Base-by-base conservation (phyloP, 1,140 invertebrate species). In the Drosophila burlai region DNA sequence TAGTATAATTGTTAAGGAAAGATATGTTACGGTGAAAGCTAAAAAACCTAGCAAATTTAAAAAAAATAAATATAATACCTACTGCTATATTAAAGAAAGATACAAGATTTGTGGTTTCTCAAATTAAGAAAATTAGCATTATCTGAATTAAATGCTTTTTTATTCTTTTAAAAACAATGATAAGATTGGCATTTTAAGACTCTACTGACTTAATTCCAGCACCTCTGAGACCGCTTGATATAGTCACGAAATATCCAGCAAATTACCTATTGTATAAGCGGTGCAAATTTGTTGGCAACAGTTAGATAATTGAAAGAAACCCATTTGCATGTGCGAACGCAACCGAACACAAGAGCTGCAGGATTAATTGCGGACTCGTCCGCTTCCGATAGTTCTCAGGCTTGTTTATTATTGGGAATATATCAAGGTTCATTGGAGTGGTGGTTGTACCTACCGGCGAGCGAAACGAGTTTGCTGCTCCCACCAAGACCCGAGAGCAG, bases 321-420 rank as follows among this genome's bases (percentile, higher is more conserved):
- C 47, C 67, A 71, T 71, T 71, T 71, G 67, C 67, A 71, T 71
- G 67, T 71, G 67, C 67, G 67, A 71, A 71, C 67, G 67, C 67
- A 67, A 46, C 64, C 63, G 63, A 71, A 55, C 26, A 71, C 67
- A 71, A 71, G 67, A 71, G 63, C 40, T 71, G 47, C 67, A 71
- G 67, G 67, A 71, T 71, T 71, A 71, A 71, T 71, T 71, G 67
- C 67, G 21, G 67, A 46, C 67, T 68, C 63, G 67, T 68, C 67
- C 67, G 67, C 67, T 71, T 71, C 67, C 67, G 67, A 71, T 71
- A 71, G 67, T 71, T 71, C 67, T 71, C 67, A 71, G 67, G 67
- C 67, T 71, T 71, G 67, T 71, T 71, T 71, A 71, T 71, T 71
- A 71, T 71, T 71, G 67, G 67, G 67, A 71, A 71, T 71, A 71